Base-by-base conservation (phyloP, 2,888 invertebrate genomes). In the Callinectes sapidus region DNA sequence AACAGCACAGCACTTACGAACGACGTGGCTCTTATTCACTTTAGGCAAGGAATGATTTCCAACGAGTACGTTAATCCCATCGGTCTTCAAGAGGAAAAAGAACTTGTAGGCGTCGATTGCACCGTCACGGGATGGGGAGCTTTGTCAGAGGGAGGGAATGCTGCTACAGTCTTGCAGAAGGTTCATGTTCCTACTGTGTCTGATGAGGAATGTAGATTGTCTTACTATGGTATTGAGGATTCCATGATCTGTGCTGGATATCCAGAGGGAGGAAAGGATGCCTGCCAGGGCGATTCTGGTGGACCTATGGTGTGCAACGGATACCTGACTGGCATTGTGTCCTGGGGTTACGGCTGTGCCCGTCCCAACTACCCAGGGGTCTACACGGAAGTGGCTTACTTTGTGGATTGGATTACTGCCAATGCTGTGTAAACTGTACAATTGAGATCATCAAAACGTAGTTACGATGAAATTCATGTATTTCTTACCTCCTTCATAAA, bases 311-410 rank as follows among this genome's bases (percentile, higher is more conserved):
- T 81, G 1, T 93, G 93, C 55, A 14, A 42, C 14, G 94, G 61
- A 16, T 81, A 89, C 71, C 89, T 93, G 14, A 87, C 92, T 8
- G 94, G 94, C 35, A 61, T 93, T 32, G 94, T 94, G 54, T 94
- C 94, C 23, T 94, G 94, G 94, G 94, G 94, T 2, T 77, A 88
- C 10, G 94, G 93, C 35, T 94, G 94, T 71, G 94, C 90, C 23
- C 87, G 81, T 2, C 91, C 93, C 0, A 28, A 77, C 14, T 93
- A 92, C 66, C 94, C 94, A 13, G 94, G 93, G 8, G 94, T 94
- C 5, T 94, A 93, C 87, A 94, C 95, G 0, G 94, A 95, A 90
- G 94, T 95, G 6, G 87, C 95, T 5, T 92, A 94, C 87, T 95
- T 94, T 87, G 48, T 90, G 23, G 94, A 95, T 48, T 95, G 95